Evolutionary conservation across 2,113 vertebrate species (phyloP).

Genomic region (Aramus guarauna): DNA sequence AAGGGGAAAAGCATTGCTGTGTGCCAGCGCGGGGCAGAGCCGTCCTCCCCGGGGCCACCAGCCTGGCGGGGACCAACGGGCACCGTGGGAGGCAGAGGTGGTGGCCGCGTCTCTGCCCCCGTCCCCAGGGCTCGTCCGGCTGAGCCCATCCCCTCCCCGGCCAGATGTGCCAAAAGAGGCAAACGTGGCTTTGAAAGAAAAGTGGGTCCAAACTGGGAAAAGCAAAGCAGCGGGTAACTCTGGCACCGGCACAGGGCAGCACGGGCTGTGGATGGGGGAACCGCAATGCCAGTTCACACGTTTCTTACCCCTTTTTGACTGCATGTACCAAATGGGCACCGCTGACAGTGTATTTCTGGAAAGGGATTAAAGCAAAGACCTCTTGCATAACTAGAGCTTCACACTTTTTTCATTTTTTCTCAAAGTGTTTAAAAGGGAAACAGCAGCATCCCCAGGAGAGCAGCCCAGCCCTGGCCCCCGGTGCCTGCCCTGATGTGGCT

Average conservation of each 20-base stretch:
- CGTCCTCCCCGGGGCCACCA: not conserved
- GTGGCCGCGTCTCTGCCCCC: not conserved
- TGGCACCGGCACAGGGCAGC: rapidly evolving
- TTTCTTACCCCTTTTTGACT: not conserved
- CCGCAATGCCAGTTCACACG: not conserved
- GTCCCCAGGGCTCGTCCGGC: rapidly evolving
- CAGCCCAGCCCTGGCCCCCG: not conserved
- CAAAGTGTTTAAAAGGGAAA: not conserved
- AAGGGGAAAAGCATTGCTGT: not conserved
- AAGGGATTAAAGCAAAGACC: not conserved
- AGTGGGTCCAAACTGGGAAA: not conserved
- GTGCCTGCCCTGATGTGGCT: not conserved
- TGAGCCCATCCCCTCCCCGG: rapidly evolving
- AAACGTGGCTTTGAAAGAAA: not conserved
- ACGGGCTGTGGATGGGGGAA: not conserved
- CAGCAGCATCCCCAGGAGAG: not conserved
- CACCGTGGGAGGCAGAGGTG: not conserved
- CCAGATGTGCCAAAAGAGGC: not conserved
- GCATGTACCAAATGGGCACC: rapidly evolving
- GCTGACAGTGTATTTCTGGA: not conserved
- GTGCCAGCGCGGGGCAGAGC: not conserved
- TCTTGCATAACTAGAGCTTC: not conserved
- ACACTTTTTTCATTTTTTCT: not conserved
- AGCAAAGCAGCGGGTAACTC: not conserved
- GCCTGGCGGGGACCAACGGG: rapidly evolving